Conservation (phyloP, 1,140 invertebrate species). For the Coptotermes formosanus region DNA sequence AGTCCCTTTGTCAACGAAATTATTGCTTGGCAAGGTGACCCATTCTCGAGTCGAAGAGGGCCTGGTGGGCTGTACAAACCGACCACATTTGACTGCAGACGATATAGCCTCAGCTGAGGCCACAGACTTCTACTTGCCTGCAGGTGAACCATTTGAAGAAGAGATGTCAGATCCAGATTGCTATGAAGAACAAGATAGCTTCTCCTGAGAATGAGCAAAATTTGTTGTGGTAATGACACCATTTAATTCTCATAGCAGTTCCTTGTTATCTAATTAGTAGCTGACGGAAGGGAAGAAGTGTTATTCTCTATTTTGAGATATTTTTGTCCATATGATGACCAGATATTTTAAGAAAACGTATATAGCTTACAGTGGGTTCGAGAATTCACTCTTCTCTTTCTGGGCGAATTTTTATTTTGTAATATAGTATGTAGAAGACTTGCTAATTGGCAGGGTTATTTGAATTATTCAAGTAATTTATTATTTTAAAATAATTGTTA, state of each 20-base stretch:
- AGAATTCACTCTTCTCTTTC: not conserved
- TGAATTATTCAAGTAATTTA: too few species aligned
- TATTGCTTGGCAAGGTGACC: not conserved
- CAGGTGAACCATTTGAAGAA: not conserved
- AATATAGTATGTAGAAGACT: too few species aligned
- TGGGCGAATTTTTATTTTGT: too few species aligned
- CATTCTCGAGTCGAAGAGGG: conserved; percentile 11
- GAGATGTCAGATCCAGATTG: conserved; percentile 4
- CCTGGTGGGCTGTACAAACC: not conserved
- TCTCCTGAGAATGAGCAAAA: conserved; percentile 2
- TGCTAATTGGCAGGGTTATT: too few species aligned
- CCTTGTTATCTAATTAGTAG: conserved; percentile 9
- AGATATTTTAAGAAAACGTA: not conserved
- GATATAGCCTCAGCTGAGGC: not conserved
- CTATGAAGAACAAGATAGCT: conserved; percentile 22
- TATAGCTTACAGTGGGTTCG: not conserved
- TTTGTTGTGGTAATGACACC: conserved; percentile 3
- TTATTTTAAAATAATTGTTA: not conserved
- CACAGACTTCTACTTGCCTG: not conserved
- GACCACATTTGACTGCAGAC: too few species aligned
- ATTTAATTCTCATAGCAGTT: conserved; percentile 8
- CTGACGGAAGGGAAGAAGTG: not conserved
- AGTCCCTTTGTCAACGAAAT: not conserved
- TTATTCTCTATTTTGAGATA: not conserved
- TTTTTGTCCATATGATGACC: not conserved